Evolutionary conservation across 1,140 invertebrate genomes (phyloP), one percentile per base, ranked within the genome.

Genomic region (Drosophila paulistorum): DNA sequence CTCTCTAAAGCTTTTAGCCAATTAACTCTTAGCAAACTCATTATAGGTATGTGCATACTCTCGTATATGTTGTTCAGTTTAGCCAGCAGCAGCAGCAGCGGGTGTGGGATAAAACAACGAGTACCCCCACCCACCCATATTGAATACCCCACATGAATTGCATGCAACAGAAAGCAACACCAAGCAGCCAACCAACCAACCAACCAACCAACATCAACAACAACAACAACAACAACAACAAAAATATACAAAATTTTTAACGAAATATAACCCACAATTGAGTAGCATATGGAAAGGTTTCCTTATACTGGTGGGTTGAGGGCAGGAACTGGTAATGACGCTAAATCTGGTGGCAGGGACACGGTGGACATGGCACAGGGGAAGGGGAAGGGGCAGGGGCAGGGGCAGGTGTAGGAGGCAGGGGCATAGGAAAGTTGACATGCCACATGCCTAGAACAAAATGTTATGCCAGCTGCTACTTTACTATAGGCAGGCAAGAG

Each of bases 401-500:
- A 45, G n/a, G 45, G 1, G 17, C 13, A 20, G 45, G 23, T n/a
- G n/a, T n/a, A n/a, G n/a, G n/a, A n/a, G 23, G 14, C 13, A 51
- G 45, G 45, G 45, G 17, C 45, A 48, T 9, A 48, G 45, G 45
- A 51, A 51, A 51, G 45, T 51, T 51, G 45, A 51, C 45, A 51
- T 51, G 45, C 45, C 45, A 51, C 45, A 51, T 51, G 45, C 45
- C 45, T 51, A 51, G 45, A 51, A 51, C 45, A 51, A 51, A 51
- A 51, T 62, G 60, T 62, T 62, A 41, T 10, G 33, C 33, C 39
- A 39, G 33, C 39, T 62, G 17, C 45, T 51, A 51, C 45, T 51
- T 51, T 23, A 51, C 17, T 51, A 51, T 51, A 51, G 45, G 6
- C 45, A 51, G 11, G 2, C 45, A 51, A 51, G 45, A 51, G 45